Base-by-base conservation (phyloP, 2,113 vertebrate genomes). In the Mastomys natalensis region DNA sequence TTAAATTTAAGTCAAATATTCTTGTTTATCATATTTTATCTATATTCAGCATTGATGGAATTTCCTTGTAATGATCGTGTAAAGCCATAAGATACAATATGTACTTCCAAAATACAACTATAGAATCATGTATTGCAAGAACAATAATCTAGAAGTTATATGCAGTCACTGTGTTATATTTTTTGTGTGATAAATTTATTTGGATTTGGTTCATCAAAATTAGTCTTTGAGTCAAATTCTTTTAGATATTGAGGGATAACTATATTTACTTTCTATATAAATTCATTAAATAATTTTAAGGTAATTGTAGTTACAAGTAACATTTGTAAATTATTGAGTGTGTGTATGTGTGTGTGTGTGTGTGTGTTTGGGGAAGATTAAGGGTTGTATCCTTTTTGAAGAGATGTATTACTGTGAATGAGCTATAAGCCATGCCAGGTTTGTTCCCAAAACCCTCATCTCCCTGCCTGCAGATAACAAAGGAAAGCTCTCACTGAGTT, bases 361-460 rank as follows among this genome's bases (percentile, higher is more conserved):
- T 51, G 16, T 53, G 62, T 81, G 5, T 58, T 58, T n/a, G 34
- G 5, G 2, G 2, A 58, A 10, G n/a, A 81, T 12, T 37, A n/a
- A 5, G 19, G 21, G 0, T 37, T 58, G 34, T 55, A 17, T 34
- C 5, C 51, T n/a, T 81, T 81, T 55, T 37, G 0, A 58, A 22
- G 51, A 58, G 53, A 21, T 81, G 51, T 81, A 2, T 81, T 10
- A n/a, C 51, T 55, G 4, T 55, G 31, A 55, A 8, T 58, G 5
- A 51, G 37, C 19, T 81, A 58, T 55, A 34, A 81, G 5, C 2
- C 34, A 81, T 24, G 7, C 19, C 19, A n/a, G 34, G 5, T 21
- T 16, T 16, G 8, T 17, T 5, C 0, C 1, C 45, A 29, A 24
- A 0, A 11, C 1, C 74, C 2, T 7, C 15, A 7, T 10, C 1